phyloP scores from a whole-genome alignment of 2,888 invertebrate species.

The Atrina japonica region DNA sequence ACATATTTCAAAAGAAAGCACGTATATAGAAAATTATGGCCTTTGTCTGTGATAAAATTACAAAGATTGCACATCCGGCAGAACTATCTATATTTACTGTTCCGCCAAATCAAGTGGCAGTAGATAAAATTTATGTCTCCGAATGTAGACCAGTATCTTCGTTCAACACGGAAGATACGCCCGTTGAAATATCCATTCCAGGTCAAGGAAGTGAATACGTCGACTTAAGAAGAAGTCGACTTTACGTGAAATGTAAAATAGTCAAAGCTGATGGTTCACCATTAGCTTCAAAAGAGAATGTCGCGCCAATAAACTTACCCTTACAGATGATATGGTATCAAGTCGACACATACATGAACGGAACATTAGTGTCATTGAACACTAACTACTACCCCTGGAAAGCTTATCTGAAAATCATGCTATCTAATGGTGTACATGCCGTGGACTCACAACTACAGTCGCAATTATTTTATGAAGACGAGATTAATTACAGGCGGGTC shows the following conservation, averaged over 20 bases:
- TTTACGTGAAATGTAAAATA: no score
- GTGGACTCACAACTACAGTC: no score
- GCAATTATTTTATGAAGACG: constrained; percentile 31
- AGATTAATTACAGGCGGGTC: constrained; percentile 9
- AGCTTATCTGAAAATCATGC: constrained; percentile 28
- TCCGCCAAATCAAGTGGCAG: no score
- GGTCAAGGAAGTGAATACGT: no score
- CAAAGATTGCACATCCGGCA: constrained; percentile 10
- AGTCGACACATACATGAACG: no score
- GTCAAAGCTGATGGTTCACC: constrained; percentile 29
- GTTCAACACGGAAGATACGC: no score
- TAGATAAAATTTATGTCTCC: constrained; percentile 31
- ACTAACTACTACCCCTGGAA: no score
- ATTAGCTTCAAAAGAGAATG: constrained; percentile 26
- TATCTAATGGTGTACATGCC: no score
- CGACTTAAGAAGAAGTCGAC: constrained; percentile 21
- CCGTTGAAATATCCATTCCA: constrained; percentile 25
- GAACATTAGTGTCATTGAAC: no score
- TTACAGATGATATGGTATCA: constrained; percentile 32
- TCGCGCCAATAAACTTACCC: constrained; percentile 24
- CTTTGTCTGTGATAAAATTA: constrained; percentile 13
- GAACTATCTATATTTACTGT: no score
- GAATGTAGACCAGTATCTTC: no score
- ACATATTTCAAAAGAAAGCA: background rate
- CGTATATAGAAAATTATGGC: constrained; percentile 12